Conservation (phyloP, 2,888 invertebrate genomes). For the Abrostola triplasia region DNA sequence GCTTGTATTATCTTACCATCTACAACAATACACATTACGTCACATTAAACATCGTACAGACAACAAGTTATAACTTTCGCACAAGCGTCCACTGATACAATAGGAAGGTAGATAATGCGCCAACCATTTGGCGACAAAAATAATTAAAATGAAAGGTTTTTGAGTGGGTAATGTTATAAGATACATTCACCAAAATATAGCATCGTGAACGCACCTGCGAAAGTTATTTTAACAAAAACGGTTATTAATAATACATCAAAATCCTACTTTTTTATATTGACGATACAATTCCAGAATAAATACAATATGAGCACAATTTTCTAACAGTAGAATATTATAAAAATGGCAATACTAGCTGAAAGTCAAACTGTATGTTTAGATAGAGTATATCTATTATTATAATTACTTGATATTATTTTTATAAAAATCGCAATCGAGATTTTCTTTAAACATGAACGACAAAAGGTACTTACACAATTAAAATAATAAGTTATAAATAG, state of each 20-base stretch:
- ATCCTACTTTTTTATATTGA: slow-evolving; percentile 37
- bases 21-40: slow-evolving; percentile 60
- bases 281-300: slow-evolving; percentile 28
- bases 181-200: neutral
- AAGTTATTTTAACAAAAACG: slow-evolving; percentile 28
- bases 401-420: neutral
- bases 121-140: neutral
- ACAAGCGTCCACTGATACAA: slow-evolving; percentile 32
- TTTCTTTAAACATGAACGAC: slow-evolving; percentile 2
- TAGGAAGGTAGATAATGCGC: neutral
- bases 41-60: slow-evolving; percentile 57
- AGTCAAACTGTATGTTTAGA: slow-evolving; percentile 4
- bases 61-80: slow-evolving; percentile 45
- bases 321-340: slow-evolving; percentile 19
- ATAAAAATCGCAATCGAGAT: slow-evolving; percentile 6
- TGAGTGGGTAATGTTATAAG: neutral
- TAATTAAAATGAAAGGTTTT: neutral
- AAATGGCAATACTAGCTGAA: slow-evolving; percentile 3
- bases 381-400: neutral
- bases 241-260: slow-evolving; percentile 37
- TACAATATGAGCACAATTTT: slow-evolving; percentile 22
- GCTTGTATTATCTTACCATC: slow-evolving; percentile 55
- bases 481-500: neutral
- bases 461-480: neutral
- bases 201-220: slow-evolving; percentile 22